A percentile compares a stretch with the other conserved stretches of the same genome.
phyloP scores from a whole-genome alignment of 2,888 invertebrate species.

The Acrobasis consociella region DNA sequence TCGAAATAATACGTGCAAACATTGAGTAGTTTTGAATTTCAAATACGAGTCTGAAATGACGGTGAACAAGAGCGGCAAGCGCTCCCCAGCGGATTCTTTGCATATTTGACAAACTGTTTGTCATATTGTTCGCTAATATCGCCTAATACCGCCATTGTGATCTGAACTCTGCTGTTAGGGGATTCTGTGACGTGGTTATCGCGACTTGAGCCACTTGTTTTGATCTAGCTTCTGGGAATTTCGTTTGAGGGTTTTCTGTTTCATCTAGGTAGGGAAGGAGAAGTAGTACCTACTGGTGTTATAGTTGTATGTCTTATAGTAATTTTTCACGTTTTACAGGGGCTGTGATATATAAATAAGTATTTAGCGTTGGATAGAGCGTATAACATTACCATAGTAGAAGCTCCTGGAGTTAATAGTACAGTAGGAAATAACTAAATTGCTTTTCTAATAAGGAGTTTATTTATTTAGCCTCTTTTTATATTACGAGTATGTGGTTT shows the following conservation, averaged over 20 bases:
- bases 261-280: neutral
- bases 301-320: no score
- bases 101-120: constrained; percentile 67
- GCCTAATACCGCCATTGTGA: constrained; percentile 29
- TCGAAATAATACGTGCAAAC: constrained; percentile 21
- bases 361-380: no score
- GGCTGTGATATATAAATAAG: no score
- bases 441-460: no score
- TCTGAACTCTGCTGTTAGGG: constrained; percentile 6
- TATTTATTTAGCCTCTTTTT: no score
- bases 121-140: constrained; percentile 37
- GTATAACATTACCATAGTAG: no score
- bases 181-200: constrained; percentile 8
- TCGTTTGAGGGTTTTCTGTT: neutral
- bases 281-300: no score
- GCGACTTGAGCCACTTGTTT: constrained; percentile 15
- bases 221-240: constrained; percentile 13
- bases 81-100: constrained; percentile 60
- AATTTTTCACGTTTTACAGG: no score
- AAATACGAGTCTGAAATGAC: constrained; percentile 55
- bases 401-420: no score
- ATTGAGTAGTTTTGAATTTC: constrained; percentile 55
- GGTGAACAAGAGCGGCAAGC: constrained; percentile 41
- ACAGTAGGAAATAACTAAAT: no score
- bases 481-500: no score